Evolutionary conservation across 2,113 vertebrate genomes (phyloP), one percentile per base, ranked within the genome.

Genomic region (Dipodomys stephensi): DNA sequence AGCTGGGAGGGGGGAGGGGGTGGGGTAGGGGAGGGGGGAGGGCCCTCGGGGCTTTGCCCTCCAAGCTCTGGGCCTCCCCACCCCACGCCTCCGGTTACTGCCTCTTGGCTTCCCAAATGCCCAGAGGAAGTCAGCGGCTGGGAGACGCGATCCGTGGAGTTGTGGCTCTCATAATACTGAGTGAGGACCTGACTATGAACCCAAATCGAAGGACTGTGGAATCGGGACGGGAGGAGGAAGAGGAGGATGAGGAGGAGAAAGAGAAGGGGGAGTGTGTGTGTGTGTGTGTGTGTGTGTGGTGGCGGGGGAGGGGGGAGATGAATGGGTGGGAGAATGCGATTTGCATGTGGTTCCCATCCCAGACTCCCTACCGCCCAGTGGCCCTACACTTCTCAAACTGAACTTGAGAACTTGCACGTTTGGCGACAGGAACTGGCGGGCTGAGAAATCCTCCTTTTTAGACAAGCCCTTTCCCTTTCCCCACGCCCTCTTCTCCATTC

Each of bases 321-420:
- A 22, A 28, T 28, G 68, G 79, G 68, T 76, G 84, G 87, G 64
- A 60, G 81, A 76, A 83, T 0, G 74, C 18, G 27, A 80, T 92
- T 86, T 76, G 88, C 81, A 23, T 79, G 35, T 81, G 0, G 71
- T 86, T 90, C 20, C 86, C 62, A 68, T 57, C 83, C 44, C 73
- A 83, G 91, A 83, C 67, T 95, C 74, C 91, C 93, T 78, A 82
- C 8, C 11, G 60, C 85, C 83, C 39, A 74, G 35, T 11, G 28
- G 83, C 72, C 87, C 87, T 96, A 60, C 88, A 96, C 96, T 97
- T 96, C 97, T 96, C 92, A 74, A 95, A 96, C 94, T 91, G 94
- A 96, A 97, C 97, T 96, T 97, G 93, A 89, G 93, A 97, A 96
- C 96, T 97, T 96, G 87, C 81, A 92, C 77, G 15, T 49, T 94